phyloP scores from a whole-genome alignment of 2,797 vertebrate species.

The Glossophaga mutica region DNA sequence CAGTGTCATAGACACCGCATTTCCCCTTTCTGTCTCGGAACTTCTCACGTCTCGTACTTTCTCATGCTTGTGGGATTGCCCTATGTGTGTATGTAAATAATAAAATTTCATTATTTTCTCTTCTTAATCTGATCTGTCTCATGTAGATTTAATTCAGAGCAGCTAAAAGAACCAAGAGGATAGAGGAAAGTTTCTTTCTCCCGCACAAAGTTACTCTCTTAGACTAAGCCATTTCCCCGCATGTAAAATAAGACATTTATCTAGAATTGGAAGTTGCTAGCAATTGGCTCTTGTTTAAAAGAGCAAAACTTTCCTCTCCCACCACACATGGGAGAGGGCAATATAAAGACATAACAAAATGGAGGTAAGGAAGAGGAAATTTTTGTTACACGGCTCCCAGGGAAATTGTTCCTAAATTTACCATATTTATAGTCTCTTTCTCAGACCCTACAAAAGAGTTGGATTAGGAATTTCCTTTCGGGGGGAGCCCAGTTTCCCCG shows the following conservation, averaged over 20 bases:
- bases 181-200: not conserved
- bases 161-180: not conserved
- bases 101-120: not conserved
- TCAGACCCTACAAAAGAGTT: not conserved
- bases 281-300: not conserved
- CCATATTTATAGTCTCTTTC: not conserved
- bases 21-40: not conserved
- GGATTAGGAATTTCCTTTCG: not conserved
- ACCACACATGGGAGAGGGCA: not conserved
- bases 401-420: conserved; percentile 12
- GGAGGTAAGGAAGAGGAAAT: not conserved
- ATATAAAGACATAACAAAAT: not conserved
- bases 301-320: conserved; percentile 2
- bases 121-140: not conserved
- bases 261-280: not conserved
- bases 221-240: not conserved
- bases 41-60: not conserved
- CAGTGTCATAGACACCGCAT: not conserved
- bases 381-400: not conserved
- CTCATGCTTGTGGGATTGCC: not conserved
- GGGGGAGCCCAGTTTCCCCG: not conserved
- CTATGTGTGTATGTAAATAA: not conserved
- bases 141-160: not conserved
- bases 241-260: not conserved
- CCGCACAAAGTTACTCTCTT: not conserved